phyloP scores from a whole-genome alignment of 2,888 invertebrate genomes.

The Ctena decussata region DNA sequence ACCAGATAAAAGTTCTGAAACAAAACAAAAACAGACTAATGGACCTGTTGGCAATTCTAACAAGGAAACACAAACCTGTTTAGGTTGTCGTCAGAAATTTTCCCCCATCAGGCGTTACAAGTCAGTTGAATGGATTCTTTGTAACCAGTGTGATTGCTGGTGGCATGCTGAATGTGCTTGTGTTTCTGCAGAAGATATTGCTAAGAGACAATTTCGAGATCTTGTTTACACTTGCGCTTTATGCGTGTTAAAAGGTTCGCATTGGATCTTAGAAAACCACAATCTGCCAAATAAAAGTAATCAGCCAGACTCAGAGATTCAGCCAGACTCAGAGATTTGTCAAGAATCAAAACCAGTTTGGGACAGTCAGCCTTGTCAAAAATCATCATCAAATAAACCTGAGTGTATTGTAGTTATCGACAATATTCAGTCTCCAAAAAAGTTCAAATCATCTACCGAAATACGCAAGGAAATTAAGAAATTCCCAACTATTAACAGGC shows the following conservation, averaged over 20 bases:
- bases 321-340: no score
- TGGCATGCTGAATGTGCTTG: slow-evolving; percentile 6
- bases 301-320: no score
- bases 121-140: background rate
- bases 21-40: background rate
- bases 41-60: no score
- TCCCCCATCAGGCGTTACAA: background rate
- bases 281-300: no score
- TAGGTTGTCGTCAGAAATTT: background rate
- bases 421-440: background rate
- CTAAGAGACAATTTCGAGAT: background rate
- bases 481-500: background rate
- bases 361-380: no score
- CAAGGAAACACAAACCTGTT: background rate
- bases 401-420: background rate
- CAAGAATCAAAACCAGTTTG: no score
- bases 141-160: background rate
- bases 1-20: background rate
- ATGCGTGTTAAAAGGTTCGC: background rate
- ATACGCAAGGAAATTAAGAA: background rate
- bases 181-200: background rate
- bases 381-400: no score
- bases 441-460: background rate
- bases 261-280: background rate
- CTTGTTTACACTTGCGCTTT: background rate